Evolutionary conservation across 2,888 invertebrate genomes (phyloP), one percentile per base, ranked within the genome.

Genomic region (Polymixis flavicincta): DNA sequence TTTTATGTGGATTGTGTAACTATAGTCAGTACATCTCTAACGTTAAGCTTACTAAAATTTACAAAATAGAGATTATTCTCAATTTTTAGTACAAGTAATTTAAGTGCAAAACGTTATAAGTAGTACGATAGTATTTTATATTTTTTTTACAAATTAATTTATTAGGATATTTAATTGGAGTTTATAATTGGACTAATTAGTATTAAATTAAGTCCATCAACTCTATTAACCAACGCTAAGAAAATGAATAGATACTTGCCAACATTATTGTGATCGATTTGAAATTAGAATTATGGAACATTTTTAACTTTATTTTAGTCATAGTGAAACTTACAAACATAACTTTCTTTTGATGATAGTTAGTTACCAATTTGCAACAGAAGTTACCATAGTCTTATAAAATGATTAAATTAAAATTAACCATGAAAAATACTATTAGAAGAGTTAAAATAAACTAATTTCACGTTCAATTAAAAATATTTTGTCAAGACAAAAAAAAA

Each of bases 1-100:
- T 45, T 45, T 45, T 45, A 13, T 11, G 42, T 45, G 0, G 61
- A 75, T 64, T 60, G 5, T 57, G 4, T 32, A 6, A 11, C 28
- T 42, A 45, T n/a, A 67, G 60, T 67, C 22, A 55, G 65, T 66
- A 59, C 68, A 76, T 76, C 71, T 45, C 68, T 76, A 54, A 32
- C 0, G n/a, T n/a, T 19, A 14, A 65, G n/a, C 1, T 61, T 25
- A 32, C 8, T 48, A 52, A 73, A 59, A 67, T 9, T 57, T 68
- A 42, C 61, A 37, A 67, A 80, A 52, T 37, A 72, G 60, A 64
- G 59, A 67, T 59, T 67, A 59, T 32, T 72, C 37, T 54, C 74
- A 19, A 22, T 45, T 25, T 19, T 42, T 67, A 73, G 79, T 74
- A 82, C 83, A 79, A 83, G 64, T 69, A 63, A 19, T 71, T 52